Evolutionary conservation across 2,113 vertebrate species (phyloP).

Genomic region (Mesoclemmys tuberculata): DNA sequence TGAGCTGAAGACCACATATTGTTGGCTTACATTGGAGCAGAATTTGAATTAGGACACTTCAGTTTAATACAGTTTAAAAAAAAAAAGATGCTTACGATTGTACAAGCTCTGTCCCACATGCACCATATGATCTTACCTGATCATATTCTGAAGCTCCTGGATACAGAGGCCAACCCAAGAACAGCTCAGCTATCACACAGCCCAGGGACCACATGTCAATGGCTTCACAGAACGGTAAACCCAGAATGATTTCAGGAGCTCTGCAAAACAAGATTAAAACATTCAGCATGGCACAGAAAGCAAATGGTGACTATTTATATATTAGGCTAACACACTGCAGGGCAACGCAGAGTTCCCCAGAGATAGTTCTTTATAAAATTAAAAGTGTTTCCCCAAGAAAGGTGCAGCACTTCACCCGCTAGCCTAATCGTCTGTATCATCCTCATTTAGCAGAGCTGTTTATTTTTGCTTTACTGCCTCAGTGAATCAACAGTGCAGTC

Average conservation of each 20-base stretch:
- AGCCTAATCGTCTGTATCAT: neutral
- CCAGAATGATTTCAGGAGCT: slow-evolving; percentile 97
- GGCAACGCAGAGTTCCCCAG: neutral
- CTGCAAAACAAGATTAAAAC: slow-evolving; percentile 72
- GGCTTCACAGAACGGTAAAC: slow-evolving; percentile 95
- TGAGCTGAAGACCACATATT: neutral
- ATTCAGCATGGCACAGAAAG: neutral
- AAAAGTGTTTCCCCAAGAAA: neutral
- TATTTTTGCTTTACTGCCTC: rapidly evolving
- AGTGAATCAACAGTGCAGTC: neutral
- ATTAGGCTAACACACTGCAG: neutral
- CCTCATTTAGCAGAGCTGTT: rapidly evolving
- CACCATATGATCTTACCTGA: slow-evolving; percentile 83
- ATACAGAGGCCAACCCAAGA: slow-evolving; percentile 97
- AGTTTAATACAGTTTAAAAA: neutral
- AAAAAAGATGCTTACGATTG: rapidly evolving
- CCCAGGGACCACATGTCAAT: slow-evolving; percentile 99
- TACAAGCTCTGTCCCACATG: neutral
- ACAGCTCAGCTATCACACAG: slow-evolving; percentile 97
- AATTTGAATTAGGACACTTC: rapidly evolving
- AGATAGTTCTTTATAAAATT: neutral
- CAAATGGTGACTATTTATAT: neutral
- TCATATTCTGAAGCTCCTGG: slow-evolving; percentile 98
- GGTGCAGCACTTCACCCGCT: neutral
- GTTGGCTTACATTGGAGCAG: rapidly evolving